Evolutionary conservation across 2,888 invertebrate genomes (phyloP), one percentile per base, ranked within the genome.

Genomic region (Dorcus parallelipipedus): DNA sequence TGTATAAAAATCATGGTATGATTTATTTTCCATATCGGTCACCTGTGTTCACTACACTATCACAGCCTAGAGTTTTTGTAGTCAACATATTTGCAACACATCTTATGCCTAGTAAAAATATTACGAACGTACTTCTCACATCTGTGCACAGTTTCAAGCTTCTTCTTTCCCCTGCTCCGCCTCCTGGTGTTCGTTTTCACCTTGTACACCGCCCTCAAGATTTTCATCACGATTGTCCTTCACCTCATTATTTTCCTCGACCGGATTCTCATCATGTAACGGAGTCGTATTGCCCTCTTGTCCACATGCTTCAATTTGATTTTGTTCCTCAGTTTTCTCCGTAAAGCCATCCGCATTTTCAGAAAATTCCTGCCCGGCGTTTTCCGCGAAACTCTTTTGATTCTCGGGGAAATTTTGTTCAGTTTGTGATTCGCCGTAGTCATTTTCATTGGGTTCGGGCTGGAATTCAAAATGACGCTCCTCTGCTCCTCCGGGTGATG

Each of bases 21-120:
- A 45, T 9, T 45, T 17, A 10, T 59, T 54, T 57, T 26, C 47
- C 58, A 53, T 59, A 62, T 67, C 61, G 72, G 72, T 74, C 69
- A 74, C 74, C 75, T 76, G 76, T 76, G 76, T 76, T 76, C 76
- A 75, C 74, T 67, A 69, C 71, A 73, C 69, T 72, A 75, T 76
- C 76, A 76, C 76, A 76, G 76, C 75, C 73, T 58, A 54, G 52
- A 58, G 63, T 61, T 62, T 62, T 52, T 66, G 54, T 55, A 59
- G 55, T 56, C 66, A 67, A 67, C 68, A 66, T 68, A 67, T 69
- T 70, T 68, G 69, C 66, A 70, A 70, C 67, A 68, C 67, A 58
- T 52, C 49, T 55, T 55, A 59, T 48, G 52, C 39, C 17, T 33
- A 33, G 26, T 33, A 33, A 6, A 33, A 6, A 33, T 33, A 33